These are phyloP conservation scores for Peromyscus leucopus DNA, from an alignment of 2,113 vertebrate species.

Conservation along the genomic window DNA sequence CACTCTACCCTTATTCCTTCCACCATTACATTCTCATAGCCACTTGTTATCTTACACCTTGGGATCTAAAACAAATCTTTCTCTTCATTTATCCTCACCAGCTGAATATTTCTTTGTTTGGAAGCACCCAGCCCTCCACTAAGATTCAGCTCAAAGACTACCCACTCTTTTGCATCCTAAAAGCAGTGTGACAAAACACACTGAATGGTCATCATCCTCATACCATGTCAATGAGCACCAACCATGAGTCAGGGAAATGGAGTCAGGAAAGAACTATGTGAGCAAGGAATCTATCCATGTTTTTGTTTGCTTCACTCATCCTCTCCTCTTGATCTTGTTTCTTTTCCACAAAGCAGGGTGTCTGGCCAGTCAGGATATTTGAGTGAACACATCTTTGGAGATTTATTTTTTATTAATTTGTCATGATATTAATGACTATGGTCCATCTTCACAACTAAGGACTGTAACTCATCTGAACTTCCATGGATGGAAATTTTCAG, in stretches of 20 bases:
- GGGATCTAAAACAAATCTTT: not conserved
- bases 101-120: not conserved
- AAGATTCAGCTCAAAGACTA: not conserved
- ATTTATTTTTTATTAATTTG: constrained; percentile 44
- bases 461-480: not conserved
- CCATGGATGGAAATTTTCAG: not conserved
- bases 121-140: not conserved
- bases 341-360: not conserved
- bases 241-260: not conserved
- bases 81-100: not conserved
- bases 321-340: not conserved
- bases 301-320: not conserved
- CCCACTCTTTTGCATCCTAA: not conserved
- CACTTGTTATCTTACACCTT: not conserved
- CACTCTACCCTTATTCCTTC: not conserved
- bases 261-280: too few relatives aligned
- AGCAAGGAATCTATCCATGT: not conserved
- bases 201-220: not conserved
- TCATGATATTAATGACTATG: constrained; percentile 3
- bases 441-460: constrained; percentile 18
- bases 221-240: not conserved
- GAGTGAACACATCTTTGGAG: not conserved
- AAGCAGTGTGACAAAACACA: not conserved
- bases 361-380: not conserved
- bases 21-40: not conserved